Conservation (phyloP, 2,113 vertebrate species). For the Pomatostomus ruficeps region DNA sequence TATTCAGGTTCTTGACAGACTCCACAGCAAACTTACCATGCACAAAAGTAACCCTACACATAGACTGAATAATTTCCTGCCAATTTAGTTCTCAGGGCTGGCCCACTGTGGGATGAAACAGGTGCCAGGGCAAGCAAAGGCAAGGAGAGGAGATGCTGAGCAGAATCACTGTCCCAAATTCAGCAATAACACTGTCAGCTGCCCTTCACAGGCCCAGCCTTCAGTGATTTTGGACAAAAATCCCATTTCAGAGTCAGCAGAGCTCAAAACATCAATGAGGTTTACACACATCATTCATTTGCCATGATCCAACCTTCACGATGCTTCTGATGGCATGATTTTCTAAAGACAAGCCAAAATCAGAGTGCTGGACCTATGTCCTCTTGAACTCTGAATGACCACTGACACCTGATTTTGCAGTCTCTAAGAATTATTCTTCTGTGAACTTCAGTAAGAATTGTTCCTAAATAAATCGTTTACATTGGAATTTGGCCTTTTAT, state of each 20-base stretch:
- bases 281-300: rapidly evolving
- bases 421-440: background rate
- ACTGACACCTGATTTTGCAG: background rate
- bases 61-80: background rate
- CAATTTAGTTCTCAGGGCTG: background rate
- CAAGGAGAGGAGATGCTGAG: background rate
- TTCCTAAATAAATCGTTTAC: background rate
- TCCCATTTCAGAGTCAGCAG: background rate
- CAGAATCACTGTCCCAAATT: background rate
- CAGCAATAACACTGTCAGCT: background rate
- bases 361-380: background rate
- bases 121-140: background rate
- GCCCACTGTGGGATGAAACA: background rate
- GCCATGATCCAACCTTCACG: background rate
- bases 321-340: background rate
- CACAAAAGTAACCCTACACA: background rate
- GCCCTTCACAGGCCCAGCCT: background rate
- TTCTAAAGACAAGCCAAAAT: background rate
- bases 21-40: background rate
- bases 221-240: background rate
- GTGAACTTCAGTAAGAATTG: background rate
- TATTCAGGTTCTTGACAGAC: background rate
- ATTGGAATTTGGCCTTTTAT: background rate
- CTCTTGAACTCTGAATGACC: background rate
- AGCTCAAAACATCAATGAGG: background rate